Evolutionary conservation across 2,888 invertebrate species (phyloP).

Genomic region (Conchocele bisecta): DNA sequence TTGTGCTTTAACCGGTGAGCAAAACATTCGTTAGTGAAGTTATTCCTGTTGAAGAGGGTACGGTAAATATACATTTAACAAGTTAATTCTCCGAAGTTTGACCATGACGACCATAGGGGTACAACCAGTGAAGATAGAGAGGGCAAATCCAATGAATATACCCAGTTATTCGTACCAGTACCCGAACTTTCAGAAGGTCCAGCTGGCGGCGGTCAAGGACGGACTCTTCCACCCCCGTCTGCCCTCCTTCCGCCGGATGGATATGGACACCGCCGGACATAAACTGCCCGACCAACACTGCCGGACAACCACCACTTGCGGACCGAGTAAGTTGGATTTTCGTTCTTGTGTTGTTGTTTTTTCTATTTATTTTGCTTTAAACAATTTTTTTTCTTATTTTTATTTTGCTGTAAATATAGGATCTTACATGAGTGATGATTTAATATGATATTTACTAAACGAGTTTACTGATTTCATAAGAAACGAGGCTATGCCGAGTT

Average conservation of each 20-base stretch:
- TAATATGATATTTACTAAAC: too few species aligned
- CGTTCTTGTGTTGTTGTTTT: too few species aligned
- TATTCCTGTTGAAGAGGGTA: too few species aligned
- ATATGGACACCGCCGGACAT: slow-evolving; percentile 80
- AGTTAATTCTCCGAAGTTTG: neutral
- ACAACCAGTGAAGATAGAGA: slow-evolving; percentile 61
- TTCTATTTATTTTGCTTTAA: too few species aligned
- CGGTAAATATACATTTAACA: too few species aligned
- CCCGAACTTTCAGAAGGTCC: slow-evolving; percentile 74
- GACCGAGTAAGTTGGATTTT: slow-evolving; percentile 75
- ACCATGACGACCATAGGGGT: slow-evolving; percentile 79
- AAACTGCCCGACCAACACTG: slow-evolving; percentile 80
- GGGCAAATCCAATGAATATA: slow-evolving; percentile 72
- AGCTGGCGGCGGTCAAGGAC: slow-evolving; percentile 79
- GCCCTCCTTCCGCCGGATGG: slow-evolving; percentile 80
- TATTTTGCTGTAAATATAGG: too few species aligned
- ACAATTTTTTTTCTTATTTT: too few species aligned
- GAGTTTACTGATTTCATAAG: too few species aligned
- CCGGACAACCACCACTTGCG: slow-evolving; percentile 76
- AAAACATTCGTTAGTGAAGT: neutral
- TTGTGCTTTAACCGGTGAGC: neutral
- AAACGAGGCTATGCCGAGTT: too few species aligned
- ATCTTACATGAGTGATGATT: too few species aligned
- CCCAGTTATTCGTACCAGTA: slow-evolving; percentile 80
- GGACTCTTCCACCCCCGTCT: slow-evolving; percentile 80